phyloP scores from a whole-genome alignment of 1,140 invertebrate genomes.

The Procambarus virginalis region DNA sequence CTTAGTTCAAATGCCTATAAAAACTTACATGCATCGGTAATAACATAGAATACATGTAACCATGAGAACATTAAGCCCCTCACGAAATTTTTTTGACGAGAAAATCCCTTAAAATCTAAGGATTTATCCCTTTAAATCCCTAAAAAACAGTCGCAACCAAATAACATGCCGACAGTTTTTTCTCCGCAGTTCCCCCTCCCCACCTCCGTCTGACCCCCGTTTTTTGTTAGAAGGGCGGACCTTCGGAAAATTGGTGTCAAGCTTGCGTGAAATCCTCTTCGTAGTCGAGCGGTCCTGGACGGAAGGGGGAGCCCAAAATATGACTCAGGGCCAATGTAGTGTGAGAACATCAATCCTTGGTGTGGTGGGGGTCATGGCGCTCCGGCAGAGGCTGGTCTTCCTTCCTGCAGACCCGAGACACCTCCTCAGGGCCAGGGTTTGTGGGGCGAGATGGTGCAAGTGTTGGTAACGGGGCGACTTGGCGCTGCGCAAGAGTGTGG shows the following conservation, averaged over 20 bases:
- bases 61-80: too few species aligned
- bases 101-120: too few species aligned
- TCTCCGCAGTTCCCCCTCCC: background rate
- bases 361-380: background rate
- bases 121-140: too few species aligned
- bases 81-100: too few species aligned
- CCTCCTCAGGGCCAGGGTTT: background rate
- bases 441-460: background rate
- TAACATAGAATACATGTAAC: too few species aligned
- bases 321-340: constrained; percentile 54
- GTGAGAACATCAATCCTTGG: constrained; percentile 50
- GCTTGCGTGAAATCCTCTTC: constrained; percentile 56
- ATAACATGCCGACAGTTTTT: background rate
- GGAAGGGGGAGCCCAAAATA: constrained; percentile 48
- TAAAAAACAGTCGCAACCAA: background rate
- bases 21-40: too few species aligned
- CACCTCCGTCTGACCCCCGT: background rate
- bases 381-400: background rate
- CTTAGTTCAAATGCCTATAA: too few species aligned
- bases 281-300: constrained; percentile 22
- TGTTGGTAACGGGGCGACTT: background rate
- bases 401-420: background rate
- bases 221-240: constrained; percentile 37
- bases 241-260: constrained; percentile 60
- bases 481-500: background rate